phyloP scores from a whole-genome alignment of 2,113 vertebrate species.

The Dromas ardeola region DNA sequence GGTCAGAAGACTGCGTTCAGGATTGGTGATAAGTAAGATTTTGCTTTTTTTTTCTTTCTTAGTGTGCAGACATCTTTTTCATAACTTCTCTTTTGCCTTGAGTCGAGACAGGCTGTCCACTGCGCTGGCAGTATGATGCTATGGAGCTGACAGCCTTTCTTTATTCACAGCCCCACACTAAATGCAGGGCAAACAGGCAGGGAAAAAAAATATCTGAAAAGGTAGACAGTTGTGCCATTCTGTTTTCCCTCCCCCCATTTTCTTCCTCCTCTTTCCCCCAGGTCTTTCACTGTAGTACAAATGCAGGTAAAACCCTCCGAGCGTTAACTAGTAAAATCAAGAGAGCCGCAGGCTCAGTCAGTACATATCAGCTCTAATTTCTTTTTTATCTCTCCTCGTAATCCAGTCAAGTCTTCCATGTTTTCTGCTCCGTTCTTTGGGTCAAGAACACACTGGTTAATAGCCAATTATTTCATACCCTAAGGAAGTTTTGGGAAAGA shows the following conservation, averaged over 20 bases:
- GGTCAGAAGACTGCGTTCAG: background rate
- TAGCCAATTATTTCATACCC: slow-evolving; percentile 53
- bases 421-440: slow-evolving; percentile 16
- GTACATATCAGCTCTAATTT: background rate
- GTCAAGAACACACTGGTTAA: slow-evolving; percentile 6
- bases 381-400: background rate
- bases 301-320: background rate
- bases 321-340: background rate
- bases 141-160: background rate
- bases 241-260: background rate
- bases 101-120: background rate
- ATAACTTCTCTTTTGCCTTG: background rate
- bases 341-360: background rate
- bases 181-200: background rate
- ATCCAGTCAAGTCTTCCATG: background rate
- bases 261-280: background rate
- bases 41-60: background rate
- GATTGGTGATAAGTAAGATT: background rate
- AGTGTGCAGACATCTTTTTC: background rate
- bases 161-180: background rate
- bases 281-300: background rate
- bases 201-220: background rate
- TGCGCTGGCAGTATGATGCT: background rate
- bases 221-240: background rate
- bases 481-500: slow-evolving; percentile 9